These are phyloP conservation scores for Geodia barretti DNA, from an alignment of 37 sponge, comb jelly and placozoan genomes.

Conservation along the genomic window DNA sequence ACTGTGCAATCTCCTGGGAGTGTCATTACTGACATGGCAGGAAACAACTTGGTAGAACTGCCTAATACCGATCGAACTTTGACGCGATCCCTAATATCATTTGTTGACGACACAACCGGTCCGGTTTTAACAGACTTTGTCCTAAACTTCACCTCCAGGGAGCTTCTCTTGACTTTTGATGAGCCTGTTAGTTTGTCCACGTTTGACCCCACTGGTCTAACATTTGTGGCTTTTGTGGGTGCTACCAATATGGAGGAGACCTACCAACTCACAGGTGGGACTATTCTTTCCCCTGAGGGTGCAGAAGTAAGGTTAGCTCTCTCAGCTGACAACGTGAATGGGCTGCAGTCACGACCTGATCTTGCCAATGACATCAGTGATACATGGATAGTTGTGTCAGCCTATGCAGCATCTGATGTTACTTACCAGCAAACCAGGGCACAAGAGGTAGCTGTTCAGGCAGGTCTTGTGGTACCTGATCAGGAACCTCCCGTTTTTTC, in stretches of 20 bases:
- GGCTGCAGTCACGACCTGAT: conserved; percentile 62
- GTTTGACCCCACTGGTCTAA: conserved; percentile 71
- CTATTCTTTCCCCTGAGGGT: conserved; percentile 13
- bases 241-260: conserved; percentile 10
- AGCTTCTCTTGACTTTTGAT: conserved; percentile 72
- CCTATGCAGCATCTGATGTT: conserved; percentile 49
- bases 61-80: conserved; percentile 38
- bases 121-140: conserved; percentile 52
- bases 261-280: conserved; percentile 38
- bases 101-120: conserved; percentile 68
- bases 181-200: conserved; percentile 70
- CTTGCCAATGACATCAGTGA: conserved; percentile 48
- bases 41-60: conserved; percentile 47
- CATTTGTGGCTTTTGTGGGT: conserved; percentile 35
- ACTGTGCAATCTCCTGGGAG: conserved; percentile 45
- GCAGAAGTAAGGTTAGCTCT: conserved; percentile 26
- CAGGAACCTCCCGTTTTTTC: conserved; percentile 57
- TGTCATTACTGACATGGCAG: conserved; percentile 80
- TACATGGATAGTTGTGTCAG: conserved; percentile 58
- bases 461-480: conserved; percentile 34
- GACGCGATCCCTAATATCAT: conserved; percentile 24
- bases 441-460: conserved; percentile 36
- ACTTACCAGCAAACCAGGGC: conserved; percentile 56
- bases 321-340: conserved; percentile 57
- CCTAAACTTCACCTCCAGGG: conserved; percentile 65